A percentile compares a stretch with the other conserved stretches of the same genome.
phyloP scores from a whole-genome alignment of 2,888 invertebrate species.

The Synergus laeviventris region DNA sequence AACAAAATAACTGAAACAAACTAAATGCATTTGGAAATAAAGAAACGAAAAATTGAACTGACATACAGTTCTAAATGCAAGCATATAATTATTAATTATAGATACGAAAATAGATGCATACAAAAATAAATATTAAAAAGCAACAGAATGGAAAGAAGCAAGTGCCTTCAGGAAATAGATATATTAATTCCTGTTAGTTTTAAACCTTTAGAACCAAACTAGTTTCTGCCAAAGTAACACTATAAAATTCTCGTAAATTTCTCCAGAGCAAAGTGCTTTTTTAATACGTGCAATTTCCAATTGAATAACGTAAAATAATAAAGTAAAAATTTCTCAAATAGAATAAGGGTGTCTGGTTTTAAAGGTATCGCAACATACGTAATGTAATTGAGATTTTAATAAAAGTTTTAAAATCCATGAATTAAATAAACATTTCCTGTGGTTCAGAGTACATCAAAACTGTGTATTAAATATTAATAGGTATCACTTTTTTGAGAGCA shows the following conservation, averaged over 20 bases:
- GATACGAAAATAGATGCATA: background rate
- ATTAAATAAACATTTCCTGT: background rate
- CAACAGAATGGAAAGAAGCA: background rate
- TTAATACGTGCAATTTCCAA: background rate
- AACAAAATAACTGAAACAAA: background rate
- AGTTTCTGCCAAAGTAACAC: background rate
- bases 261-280: background rate
- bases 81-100: background rate
- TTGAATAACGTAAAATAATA: background rate
- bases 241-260: background rate
- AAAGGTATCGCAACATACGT: background rate
- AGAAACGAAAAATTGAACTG: background rate
- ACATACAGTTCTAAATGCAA: background rate
- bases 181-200: background rate
- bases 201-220: background rate
- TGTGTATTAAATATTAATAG: slow-evolving; percentile 6
- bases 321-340: background rate
- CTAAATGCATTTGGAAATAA: background rate
- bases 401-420: background rate
- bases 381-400: background rate
- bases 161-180: background rate
- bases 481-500: background rate
- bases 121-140: background rate
- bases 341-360: background rate
- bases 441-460: background rate